Evolutionary conservation across 2,888 invertebrate species (phyloP), one percentile per base, ranked within the genome.

Genomic region (Lasius fuliginosus): DNA sequence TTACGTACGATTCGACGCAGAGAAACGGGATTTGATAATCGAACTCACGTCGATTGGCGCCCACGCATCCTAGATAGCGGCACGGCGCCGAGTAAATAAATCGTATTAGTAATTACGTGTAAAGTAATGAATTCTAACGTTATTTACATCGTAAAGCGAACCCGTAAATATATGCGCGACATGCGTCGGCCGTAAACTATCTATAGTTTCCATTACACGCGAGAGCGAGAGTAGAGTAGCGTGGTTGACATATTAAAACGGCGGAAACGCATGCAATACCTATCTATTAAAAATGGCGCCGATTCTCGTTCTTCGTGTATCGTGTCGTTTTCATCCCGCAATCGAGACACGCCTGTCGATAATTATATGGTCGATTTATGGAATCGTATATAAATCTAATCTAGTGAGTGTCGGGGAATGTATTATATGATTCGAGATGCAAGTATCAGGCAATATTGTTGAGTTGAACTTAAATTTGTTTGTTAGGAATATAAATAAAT

Each of bases 101-200:
- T 90, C 83, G 46, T 49, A 62, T 18, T n/a, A 33, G 83, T 87
- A 88, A 90, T 90, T 90, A 86, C 40, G 82, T 73, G 89, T 79
- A 64, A 83, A 83, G 84, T 86, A 90, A 90, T 87, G 90, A 87
- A 85, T 90, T 85, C 87, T 85, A 86, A 84, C 74, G 86, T 86
- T 84, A 83, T 82, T 90, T 82, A 76, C 58, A 86, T 87, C 87
- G 84, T 85, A 84, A 87, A 88, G 83, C 85, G 83, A 82, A 86
- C 88, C 75, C 88, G 83, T 89, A 89, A 89, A 89, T 86, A 89
- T 62, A 36, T 65, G 69, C 56, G 74, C 64, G 67, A 27, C 53
- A 42, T 58, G 18, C 49, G 58, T 42, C 36, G 58, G 83, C 71
- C 73, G 56, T 86, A 86, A 86, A 86, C 42, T 86, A 76, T 76